Evolutionary conservation across 1,140 invertebrate genomes (phyloP).

Genomic region (Achroia grisella): DNA sequence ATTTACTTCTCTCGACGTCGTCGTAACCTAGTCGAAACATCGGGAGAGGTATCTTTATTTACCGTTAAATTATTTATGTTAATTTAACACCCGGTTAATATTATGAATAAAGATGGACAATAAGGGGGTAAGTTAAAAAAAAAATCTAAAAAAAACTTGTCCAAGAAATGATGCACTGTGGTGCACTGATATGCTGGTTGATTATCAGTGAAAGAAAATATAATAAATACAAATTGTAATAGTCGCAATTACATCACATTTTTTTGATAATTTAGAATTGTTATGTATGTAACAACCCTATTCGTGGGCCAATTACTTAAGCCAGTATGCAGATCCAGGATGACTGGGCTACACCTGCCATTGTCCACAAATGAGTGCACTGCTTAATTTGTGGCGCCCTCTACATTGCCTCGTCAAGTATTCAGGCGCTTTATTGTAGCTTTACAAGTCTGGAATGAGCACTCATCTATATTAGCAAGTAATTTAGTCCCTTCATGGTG

Average conservation of each 20-base stretch:
- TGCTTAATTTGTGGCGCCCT: slow-evolving; percentile 40
- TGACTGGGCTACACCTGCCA: slow-evolving; percentile 41
- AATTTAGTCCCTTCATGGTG: neutral
- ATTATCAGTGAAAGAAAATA: too few relatives aligned
- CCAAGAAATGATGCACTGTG: neutral
- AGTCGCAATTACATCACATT: too few relatives aligned
- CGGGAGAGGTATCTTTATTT: too few relatives aligned
- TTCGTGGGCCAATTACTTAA: slow-evolving; percentile 55
- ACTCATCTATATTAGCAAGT: slow-evolving; percentile 26
- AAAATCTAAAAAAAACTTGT: neutral
- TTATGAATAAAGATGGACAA: too few relatives aligned
- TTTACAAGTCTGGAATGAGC: slow-evolving; percentile 2
- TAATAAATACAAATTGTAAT: too few relatives aligned
- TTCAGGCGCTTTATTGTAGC: neutral
- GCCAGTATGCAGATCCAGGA: slow-evolving; percentile 35
- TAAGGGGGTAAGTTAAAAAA: too few relatives aligned
- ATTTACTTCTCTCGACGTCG: too few relatives aligned
- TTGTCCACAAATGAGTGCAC: slow-evolving; percentile 33
- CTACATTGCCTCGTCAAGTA: slow-evolving; percentile 3
- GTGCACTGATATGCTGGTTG: too few relatives aligned
- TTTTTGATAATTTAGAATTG: too few relatives aligned
- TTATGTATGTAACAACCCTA: slow-evolving; percentile 28
- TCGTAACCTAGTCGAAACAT: too few relatives aligned
- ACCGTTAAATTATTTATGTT: too few relatives aligned
- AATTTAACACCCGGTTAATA: too few relatives aligned